Evolutionary conservation across 2,113 vertebrate species (phyloP), one percentile per base, ranked within the genome.

Genomic region (Tupaia tana): DNA sequence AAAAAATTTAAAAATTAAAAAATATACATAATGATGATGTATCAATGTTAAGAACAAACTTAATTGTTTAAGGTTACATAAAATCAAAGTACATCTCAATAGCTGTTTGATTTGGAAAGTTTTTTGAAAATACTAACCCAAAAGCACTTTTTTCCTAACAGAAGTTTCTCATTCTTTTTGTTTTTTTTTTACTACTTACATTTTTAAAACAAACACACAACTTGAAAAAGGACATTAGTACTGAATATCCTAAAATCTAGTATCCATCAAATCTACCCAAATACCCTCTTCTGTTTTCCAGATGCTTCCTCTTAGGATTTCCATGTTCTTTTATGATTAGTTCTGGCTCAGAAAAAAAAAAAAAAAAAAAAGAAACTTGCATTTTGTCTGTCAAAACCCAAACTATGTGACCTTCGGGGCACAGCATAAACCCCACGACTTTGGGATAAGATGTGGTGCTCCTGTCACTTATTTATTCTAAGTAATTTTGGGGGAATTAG

Each of bases 371-470:
- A 85, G 70, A 34, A 90, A 85, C n/a, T 84, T 90, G 70, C 27
- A 92, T 82, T 95, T 77, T 86, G 87, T 59, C 80, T 96, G 67
- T 79, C 86, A 97, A 94, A 96, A 78, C 58, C 16, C 71, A 73
- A 95, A 92, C 69, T 79, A 90, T 64, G 1, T 92, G 64, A 97
- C 73, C 84, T 95, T 96, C 54, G 8, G 94, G 81, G 86, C 74
- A 80, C 3, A 90, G 67, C 29, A 77, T 14, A 89, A 86, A 74
- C 2, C 18, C 13, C 14, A 69, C 18, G 59, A n/a, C 69, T 94
- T 96, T 64, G 78, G 27, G 59, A 94, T 56, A 82, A 96, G 95
- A 94, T 74, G 74, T 95, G 73, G n/a, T 87, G 2, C 13, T 77
- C 61, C 58, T 86, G 10, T 63, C 70, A 97, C 34, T 96, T 88